These are phyloP conservation scores for Cephalopachus bancanus DNA, from an alignment of 2,797 vertebrate genomes.

Conservation along the genomic window DNA sequence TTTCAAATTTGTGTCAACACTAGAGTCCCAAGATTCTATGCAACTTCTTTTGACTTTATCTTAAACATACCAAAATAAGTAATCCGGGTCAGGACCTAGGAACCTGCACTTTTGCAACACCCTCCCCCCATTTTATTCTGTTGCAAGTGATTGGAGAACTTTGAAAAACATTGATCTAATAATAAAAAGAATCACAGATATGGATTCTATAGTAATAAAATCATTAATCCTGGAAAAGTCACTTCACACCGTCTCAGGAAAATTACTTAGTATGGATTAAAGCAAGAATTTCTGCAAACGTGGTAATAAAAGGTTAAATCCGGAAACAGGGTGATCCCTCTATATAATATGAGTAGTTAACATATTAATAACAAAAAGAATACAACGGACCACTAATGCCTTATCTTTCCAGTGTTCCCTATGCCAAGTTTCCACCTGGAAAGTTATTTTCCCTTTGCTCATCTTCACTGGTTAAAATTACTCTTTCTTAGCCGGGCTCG, in stretches of 20 bases:
- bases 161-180: not conserved
- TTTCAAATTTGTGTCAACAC: slow-evolving; percentile 3
- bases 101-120: not conserved
- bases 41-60: slow-evolving; percentile 4
- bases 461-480: not conserved
- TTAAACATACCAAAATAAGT: not conserved
- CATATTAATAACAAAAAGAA: not conserved
- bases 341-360: not conserved
- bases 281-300: not conserved
- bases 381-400: not conserved
- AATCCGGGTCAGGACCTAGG: not conserved
- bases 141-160: slow-evolving; percentile 2
- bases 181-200: not conserved
- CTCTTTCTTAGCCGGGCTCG: too few species aligned
- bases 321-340: not conserved
- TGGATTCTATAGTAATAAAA: not conserved
- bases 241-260: not conserved
- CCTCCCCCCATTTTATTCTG: not conserved
- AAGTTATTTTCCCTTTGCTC: not conserved
- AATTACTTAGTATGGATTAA: slow-evolving; percentile 7
- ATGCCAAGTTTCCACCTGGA: not conserved
- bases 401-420: not conserved
- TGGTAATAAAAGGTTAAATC: not conserved
- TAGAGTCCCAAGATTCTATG: not conserved
- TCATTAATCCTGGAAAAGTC: not conserved